A percentile compares a stretch with the other conserved stretches of the same genome.
phyloP scores from a whole-genome alignment of 1,140 invertebrate species.

The Scaptomyza pallida region DNA sequence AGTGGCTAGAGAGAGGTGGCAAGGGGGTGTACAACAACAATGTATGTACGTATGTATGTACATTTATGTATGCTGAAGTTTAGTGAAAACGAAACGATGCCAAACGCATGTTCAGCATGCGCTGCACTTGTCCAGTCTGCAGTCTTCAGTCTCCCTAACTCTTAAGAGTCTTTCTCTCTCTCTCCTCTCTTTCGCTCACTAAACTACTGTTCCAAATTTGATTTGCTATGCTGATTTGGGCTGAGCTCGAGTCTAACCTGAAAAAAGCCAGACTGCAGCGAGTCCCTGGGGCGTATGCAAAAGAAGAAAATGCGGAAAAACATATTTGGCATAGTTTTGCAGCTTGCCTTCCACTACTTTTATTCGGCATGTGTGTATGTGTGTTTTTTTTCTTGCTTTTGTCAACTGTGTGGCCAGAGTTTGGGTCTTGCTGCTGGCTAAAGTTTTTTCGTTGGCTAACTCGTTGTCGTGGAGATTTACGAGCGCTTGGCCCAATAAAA shows the following conservation, averaged over 20 bases:
- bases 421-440: conserved; percentile 14
- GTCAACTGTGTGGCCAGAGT: conserved; percentile 45
- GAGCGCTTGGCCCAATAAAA: conserved; percentile 82
- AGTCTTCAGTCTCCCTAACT: background rate
- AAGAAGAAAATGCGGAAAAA: conserved; percentile 73
- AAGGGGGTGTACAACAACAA: background rate
- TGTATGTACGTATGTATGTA: conserved; percentile 17
- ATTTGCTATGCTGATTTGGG: conserved; percentile 75
- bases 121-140: conserved; percentile 60
- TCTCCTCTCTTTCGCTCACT: too few species aligned
- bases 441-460: conserved; percentile 31
- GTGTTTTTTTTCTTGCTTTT: conserved; percentile 23
- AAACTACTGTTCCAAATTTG: conserved; percentile 81
- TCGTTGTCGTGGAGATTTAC: conserved; percentile 73
- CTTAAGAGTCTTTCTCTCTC: too few species aligned
- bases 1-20: background rate
- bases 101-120: conserved; percentile 74
- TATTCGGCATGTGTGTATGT: conserved; percentile 5
- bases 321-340: conserved; percentile 75
- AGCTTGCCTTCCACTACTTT: conserved; percentile 9
- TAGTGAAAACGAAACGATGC: conserved; percentile 68
- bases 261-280: conserved; percentile 12
- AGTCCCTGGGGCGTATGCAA: conserved; percentile 54
- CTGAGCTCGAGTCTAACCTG: background rate
- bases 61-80: background rate